Percentiles rank a stretch among this genome's conserved stretches.
Evolutionary conservation across 2,888 invertebrate genomes (phyloP).

Genomic region (Agapetus fuscipes): DNA sequence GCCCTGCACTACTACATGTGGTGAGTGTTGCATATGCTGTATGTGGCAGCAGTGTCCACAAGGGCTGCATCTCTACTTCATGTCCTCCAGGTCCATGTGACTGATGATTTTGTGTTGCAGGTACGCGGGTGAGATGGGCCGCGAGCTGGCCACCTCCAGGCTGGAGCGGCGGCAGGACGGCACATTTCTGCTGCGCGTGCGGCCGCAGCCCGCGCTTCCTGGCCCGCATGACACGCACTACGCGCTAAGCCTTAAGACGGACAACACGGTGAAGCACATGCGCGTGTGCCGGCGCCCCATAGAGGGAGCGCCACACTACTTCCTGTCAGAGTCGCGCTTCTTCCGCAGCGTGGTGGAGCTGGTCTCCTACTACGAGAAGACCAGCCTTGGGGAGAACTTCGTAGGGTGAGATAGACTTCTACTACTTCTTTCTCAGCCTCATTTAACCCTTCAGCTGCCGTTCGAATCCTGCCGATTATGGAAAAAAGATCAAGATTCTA

Average conservation of each 20-base stretch:
- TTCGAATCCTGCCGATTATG: too few species aligned
- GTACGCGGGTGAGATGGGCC: conserved; percentile 85
- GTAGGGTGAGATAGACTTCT: conserved; percentile 61
- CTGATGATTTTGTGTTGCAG: conserved; percentile 28
- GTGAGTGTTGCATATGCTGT: conserved; percentile 52
- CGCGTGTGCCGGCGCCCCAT: conserved; percentile 72
- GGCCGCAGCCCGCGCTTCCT: conserved; percentile 52
- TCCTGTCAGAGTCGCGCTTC: conserved; percentile 79
- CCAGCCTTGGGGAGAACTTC: conserved; percentile 88
- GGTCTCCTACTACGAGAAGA: conserved; percentile 85
- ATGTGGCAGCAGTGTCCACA: conserved; percentile 77
- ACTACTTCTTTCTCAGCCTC: too few species aligned
- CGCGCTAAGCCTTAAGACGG: conserved; percentile 81
- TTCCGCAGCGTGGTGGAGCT: conserved; percentile 89
- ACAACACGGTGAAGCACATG: conserved; percentile 87
- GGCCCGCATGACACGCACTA: conserved; percentile 62
- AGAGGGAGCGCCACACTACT: conserved; percentile 62
- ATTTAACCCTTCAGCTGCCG: too few species aligned
- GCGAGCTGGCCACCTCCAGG: conserved; percentile 64
- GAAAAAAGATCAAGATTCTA: too few species aligned
- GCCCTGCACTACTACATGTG: conserved; percentile 49
- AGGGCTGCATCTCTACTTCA: conserved; percentile 75
- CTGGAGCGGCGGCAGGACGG: conserved; percentile 72
- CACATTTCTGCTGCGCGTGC: conserved; percentile 74
- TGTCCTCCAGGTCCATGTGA: too few species aligned